phyloP scores from a whole-genome alignment of 1,140 invertebrate species.

The Brachionus paranguensis region DNA sequence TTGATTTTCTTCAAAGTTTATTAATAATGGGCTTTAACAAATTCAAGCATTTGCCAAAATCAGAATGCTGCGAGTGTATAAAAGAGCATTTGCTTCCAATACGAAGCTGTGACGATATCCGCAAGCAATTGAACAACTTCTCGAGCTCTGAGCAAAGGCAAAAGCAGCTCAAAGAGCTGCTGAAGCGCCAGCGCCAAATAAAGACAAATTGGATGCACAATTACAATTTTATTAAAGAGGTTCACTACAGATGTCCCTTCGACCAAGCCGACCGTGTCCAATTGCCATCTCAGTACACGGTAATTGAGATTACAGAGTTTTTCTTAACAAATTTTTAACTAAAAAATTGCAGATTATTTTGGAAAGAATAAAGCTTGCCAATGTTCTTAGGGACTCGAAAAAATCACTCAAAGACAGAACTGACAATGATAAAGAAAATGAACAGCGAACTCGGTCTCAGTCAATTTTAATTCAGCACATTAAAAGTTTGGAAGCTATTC shows the following conservation, averaged over 20 bases:
- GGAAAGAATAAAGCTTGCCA: conserved; percentile 23
- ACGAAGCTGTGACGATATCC: neutral
- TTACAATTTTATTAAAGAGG: neutral
- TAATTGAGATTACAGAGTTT: neutral
- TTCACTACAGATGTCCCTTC: neutral
- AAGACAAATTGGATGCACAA: neutral
- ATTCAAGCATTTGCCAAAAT: conserved; percentile 37
- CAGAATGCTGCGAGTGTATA: conserved; percentile 36
- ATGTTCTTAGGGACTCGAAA: neutral
- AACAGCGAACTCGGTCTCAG: neutral
- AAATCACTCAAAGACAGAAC: neutral
- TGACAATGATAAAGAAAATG: neutral
- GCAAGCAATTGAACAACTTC: conserved; percentile 28
- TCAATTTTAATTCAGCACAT: neutral
- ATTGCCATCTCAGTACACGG: conserved; percentile 26
- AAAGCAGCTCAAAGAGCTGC: neutral
- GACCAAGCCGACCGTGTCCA: conserved; percentile 24
- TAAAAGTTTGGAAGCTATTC: neutral
- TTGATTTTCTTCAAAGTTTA: neutral
- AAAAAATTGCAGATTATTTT: neutral
- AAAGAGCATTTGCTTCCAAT: conserved; percentile 17
- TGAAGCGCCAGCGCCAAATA: neutral
- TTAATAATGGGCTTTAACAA: conserved; percentile 33
- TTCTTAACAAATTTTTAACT: neutral
- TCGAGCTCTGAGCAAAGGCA: conserved; percentile 36